Evolutionary conservation across 2,797 vertebrate genomes (phyloP), one percentile per base, ranked within the genome.

Genomic region (Pampus argenteus): DNA sequence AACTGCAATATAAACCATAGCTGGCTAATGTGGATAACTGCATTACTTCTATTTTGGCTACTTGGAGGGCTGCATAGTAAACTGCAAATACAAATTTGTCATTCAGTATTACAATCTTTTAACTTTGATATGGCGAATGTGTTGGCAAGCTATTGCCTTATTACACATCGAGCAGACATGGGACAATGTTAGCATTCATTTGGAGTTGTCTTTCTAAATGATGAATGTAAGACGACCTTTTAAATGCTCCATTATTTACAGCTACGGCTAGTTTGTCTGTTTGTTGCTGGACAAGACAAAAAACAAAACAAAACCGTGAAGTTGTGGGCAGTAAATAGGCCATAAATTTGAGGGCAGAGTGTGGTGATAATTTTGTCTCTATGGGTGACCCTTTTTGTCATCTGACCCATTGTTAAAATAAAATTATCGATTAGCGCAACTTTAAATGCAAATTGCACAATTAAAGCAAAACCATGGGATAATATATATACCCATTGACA

Each of bases 1-100:
- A 54, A 52, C 26, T 77, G 28, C 69, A 62, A 55, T 74, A 61
- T 52, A 59, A 69, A 61, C 56, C 13, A 18, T 11, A 48, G 56
- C n/a, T 74, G 54, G 7, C 40, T 44, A 34, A 67, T 26, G 52
- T 40, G 23, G 4, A 44, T 56, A 40, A 26, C 25, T 45, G 28
- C 14, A 49, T 23, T 36, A 29, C 36, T 52, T 13, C 22, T 38
- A 10, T 22, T 36, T 31, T 25, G 17, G 49, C 55, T 49, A 75
- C 34, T 44, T 48, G 29, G 20, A 17, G 17, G 42, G 31, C 38
- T 40, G 38, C 2, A 0, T 20, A 67, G 26, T 31, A 45, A 64
- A 56, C 2, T 5, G 7, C 3, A 60, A 45, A 52, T 8, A 20
- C 25, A 56, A 29, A 20, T 0, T 44, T 48, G 28, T 29, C 25